These are phyloP conservation scores for Hirtodrosophila confusa DNA, from an alignment of 2,888 invertebrate species.

Conservation along the genomic window DNA sequence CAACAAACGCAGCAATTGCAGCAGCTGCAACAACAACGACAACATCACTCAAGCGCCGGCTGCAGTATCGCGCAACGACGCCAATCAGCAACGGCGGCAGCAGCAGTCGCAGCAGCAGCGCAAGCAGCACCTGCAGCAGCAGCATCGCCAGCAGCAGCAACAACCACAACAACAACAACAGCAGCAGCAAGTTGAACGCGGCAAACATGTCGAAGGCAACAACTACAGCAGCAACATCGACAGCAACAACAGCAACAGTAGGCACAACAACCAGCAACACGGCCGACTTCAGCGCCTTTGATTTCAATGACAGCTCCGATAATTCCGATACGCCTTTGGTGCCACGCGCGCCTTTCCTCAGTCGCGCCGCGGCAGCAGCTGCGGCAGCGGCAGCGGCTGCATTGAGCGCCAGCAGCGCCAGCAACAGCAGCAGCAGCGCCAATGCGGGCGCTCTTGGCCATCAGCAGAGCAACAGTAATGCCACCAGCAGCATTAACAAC, in stretches of 20 bases:
- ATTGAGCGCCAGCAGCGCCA: conserved; percentile 45
- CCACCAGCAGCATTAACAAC: conserved; percentile 24
- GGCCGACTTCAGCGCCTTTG: conserved; percentile 83
- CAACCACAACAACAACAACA: conserved; percentile 30
- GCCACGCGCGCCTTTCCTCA: conserved; percentile 82
- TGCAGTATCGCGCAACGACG: conserved; percentile 21
- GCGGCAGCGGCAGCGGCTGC: conserved; percentile 63
- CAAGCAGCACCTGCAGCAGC: conserved; percentile 33
- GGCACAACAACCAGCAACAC: conserved; percentile 28
- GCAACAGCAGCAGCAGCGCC: conserved; percentile 55
- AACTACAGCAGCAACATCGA: conserved; percentile 21
- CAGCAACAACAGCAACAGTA: conserved; percentile 40
- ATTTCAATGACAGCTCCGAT: conserved; percentile 84
- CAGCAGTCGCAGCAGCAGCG: conserved; percentile 14
- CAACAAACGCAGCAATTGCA: conserved; percentile 9
- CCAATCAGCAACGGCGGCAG: conserved; percentile 12
- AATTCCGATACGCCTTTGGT: conserved; percentile 79
- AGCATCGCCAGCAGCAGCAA: conserved; percentile 24
- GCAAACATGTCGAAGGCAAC: conserved; percentile 28
- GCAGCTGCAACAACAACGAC: conserved; percentile 12
- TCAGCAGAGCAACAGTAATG: conserved; percentile 29
- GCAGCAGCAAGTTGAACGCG: conserved; percentile 10
- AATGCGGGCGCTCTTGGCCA: conserved; percentile 5
- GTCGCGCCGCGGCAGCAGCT: conserved; percentile 74
- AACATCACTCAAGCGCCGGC: conserved; percentile 36